Evolutionary conservation across 2,113 vertebrate genomes (phyloP), one percentile per base, ranked within the genome.

Genomic region (Xiphophorus maculatus): DNA sequence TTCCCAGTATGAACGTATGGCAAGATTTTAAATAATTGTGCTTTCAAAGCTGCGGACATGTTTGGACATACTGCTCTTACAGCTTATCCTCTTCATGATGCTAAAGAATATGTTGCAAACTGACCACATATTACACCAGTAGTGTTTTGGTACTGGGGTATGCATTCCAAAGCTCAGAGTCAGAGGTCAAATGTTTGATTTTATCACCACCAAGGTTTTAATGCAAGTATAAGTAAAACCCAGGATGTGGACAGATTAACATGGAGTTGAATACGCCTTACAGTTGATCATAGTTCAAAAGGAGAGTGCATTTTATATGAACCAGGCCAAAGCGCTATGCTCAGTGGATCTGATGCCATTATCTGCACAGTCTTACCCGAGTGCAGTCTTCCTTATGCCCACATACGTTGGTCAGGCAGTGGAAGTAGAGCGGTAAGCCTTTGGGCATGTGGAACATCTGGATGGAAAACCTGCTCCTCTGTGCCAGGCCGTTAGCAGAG

Each of bases 401-500:
- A 35, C 94, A 94, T 30, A 94, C 71, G 63, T 85, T 87, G 70
- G 89, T 76, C 77, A 89, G 48, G 74, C 94, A 94, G 84, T 94
- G 94, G 4, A 94, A 74, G 79, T 92, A 94, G 61, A 94, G 64
- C 1, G 85, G 91, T 27, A 75, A 1, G 17, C 67, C 63, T 13
- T 60, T 40, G 2, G 91, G 91, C 91, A 94, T 91, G 10, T n/a
- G 61, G 81, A 94, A 94, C 93, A 94, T 93, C 75, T 90, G 86
- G 9, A 94, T 13, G 19, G 90, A 91, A 32, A 94, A 94, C 8
- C 91, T 85, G 78, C 78, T 91, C 0, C 0, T 70, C 42, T 90
- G 84, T 6, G n/a, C 65, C 19, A 1, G 13, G 17, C 93, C 93
- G 13, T 93, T 94, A 3, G 51, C 72, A 29, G 89, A 87, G 9